A percentile compares a stretch with the other conserved stretches of the same genome.
These are phyloP conservation scores for Psilopogon haemacephalus DNA, from an alignment of 2,113 vertebrate genomes.

Conservation along the genomic window DNA sequence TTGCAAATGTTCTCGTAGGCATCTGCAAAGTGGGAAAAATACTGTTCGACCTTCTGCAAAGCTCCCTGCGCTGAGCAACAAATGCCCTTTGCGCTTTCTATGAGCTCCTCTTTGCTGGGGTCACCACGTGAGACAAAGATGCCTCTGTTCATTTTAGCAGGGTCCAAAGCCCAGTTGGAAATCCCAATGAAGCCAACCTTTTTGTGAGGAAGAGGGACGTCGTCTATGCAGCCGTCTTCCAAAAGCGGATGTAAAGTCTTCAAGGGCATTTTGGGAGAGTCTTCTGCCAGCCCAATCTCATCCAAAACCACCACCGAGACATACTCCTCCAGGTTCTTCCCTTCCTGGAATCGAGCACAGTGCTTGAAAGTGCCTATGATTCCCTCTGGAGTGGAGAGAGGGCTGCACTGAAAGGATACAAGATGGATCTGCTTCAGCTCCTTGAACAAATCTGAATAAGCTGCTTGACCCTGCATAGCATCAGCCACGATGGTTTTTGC, in stretches of 20 bases:
- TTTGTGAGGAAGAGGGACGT: conserved; percentile 87
- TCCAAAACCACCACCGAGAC: conserved; percentile 95
- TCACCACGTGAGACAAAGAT: conserved; percentile 94
- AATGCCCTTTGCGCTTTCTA: conserved; percentile 89
- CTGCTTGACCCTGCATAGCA: conserved; percentile 93
- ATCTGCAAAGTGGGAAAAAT: conserved; percentile 84
- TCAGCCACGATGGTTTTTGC: conserved; percentile 95
- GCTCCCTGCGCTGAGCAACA: conserved; percentile 84
- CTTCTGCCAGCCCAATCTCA: conserved; percentile 95
- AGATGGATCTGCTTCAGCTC: conserved; percentile 90
- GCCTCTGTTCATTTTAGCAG: conserved; percentile 98
- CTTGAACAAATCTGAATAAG: conserved; percentile 87
- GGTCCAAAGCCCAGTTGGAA: conserved; percentile 97
- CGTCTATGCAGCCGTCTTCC: conserved; percentile 95
- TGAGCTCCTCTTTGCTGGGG: conserved; percentile 83
- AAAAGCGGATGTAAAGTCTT: conserved; percentile 94
- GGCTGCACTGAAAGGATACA: conserved; percentile 97
- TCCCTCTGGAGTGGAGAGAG: conserved; percentile 94
- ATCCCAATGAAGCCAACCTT: conserved; percentile 96
- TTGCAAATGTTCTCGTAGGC: conserved; percentile 83
- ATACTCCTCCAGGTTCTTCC: conserved; percentile 89
- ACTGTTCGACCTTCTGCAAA: conserved; percentile 78
- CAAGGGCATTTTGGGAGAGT: conserved; percentile 95
- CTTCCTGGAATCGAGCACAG: conserved; percentile 94
- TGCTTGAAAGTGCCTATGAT: conserved; percentile 95